phyloP scores from a whole-genome alignment of 2,888 invertebrate genomes.

The Mechanitis mazaeus region DNA sequence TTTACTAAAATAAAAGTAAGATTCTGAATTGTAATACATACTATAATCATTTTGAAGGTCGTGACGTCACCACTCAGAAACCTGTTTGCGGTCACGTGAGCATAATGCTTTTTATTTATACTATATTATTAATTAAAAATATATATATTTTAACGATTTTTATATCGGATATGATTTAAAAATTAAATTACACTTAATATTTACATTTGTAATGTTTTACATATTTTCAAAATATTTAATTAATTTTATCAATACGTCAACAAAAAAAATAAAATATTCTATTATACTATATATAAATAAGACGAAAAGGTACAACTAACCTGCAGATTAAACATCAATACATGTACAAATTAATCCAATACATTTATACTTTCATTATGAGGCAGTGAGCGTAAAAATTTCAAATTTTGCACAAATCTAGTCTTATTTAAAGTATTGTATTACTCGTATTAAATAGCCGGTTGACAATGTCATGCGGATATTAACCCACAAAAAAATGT shows the following conservation, averaged over 20 bases:
- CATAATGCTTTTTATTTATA: background rate
- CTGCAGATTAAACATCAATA: constrained; percentile 25
- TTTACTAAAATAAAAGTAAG: no score
- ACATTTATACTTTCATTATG: constrained; percentile 46
- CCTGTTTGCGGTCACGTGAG: background rate
- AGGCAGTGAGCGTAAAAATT: constrained; percentile 69
- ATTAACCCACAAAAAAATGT: constrained; percentile 75
- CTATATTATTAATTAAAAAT: background rate
- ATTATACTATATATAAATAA: background rate
- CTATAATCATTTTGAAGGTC: background rate
- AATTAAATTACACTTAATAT: no score
- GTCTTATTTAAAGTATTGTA: constrained; percentile 74
- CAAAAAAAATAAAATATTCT: background rate
- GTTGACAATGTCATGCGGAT: constrained; percentile 76
- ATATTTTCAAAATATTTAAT: no score
- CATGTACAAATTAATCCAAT: constrained; percentile 62
- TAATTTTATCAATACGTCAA: background rate
- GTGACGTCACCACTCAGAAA: background rate
- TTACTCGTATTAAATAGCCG: constrained; percentile 75
- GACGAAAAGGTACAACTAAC: constrained; percentile 8
- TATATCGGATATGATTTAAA: no score
- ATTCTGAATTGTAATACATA: background rate
- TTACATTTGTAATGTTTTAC: no score
- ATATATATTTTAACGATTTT: no score
- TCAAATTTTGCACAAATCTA: constrained; percentile 76